phyloP scores from a whole-genome alignment of 2,797 vertebrate genomes.

The Fistularia tabacaria region DNA sequence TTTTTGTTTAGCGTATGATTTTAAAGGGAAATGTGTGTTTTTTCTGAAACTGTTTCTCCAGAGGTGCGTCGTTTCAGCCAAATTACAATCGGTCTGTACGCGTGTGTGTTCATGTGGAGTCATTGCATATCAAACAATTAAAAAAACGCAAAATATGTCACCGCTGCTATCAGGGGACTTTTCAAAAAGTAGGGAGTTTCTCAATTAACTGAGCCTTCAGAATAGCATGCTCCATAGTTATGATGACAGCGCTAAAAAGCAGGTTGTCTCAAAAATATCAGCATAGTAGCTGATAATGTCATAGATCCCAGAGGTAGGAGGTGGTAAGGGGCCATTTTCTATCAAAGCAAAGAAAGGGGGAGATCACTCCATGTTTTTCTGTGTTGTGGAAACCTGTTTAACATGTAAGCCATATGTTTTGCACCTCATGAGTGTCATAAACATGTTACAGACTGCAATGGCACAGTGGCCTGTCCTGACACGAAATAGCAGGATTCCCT shows the following conservation, averaged over 20 bases:
- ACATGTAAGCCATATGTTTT: conserved; percentile 61
- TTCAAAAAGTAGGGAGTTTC: too few relatives aligned
- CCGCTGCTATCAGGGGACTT: conserved; percentile 5
- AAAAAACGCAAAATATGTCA: conserved; percentile 14
- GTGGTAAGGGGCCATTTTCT: conserved; percentile 51
- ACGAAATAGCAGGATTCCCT: conserved; percentile 62
- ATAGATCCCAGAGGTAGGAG: conserved; percentile 41
- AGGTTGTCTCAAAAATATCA: conserved; percentile 34
- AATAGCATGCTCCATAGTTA: not conserved
- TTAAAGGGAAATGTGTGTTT: conserved; percentile 12
- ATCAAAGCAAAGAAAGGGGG: conserved; percentile 59
- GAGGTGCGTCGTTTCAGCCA: conserved; percentile 11
- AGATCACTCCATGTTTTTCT: conserved; percentile 44
- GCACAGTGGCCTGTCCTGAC: conserved; percentile 57
- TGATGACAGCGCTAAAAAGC: conserved; percentile 38
- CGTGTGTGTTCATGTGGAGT: conserved; percentile 9
- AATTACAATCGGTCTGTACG: conserved; percentile 11
- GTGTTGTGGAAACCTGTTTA: conserved; percentile 44
- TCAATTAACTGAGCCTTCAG: not conserved
- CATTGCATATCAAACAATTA: conserved; percentile 27
- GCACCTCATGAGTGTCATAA: conserved; percentile 61
- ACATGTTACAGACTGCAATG: conserved; percentile 53
- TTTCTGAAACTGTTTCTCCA: conserved; percentile 15
- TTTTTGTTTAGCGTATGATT: not conserved
- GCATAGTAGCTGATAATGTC: conserved; percentile 62